Base-by-base conservation (phyloP, 2,888 invertebrate genomes). In the Chouioia cunea region DNA sequence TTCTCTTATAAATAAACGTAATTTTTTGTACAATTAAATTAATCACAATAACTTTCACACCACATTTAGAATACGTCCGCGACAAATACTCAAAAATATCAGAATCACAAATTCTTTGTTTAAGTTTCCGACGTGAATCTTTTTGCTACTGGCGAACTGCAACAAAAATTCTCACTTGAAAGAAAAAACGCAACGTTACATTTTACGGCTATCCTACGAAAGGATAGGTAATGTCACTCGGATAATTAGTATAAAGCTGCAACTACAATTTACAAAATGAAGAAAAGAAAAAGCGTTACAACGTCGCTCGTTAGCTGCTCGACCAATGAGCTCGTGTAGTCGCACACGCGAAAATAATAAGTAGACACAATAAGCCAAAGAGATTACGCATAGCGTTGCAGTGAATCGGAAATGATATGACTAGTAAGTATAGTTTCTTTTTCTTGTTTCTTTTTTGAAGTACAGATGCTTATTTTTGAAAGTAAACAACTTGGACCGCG, bases 321-420 rank as follows among this genome's bases (percentile, higher is more conserved):
- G 71, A 63, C 72, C 73, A 76, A 76, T 70, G 63, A 73, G 69
- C 60, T 65, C 64, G 72, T 74, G 73, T 60, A 64, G 16, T 58
- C 69, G 57, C 54, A 16, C 52, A 22, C 59, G 44, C 67, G 50
- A 59, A 58, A 57, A 18, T 57, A 44, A 58, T 23, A 27, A 52
- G 16, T 36, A 48, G 48, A 60, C 46, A 16, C 52, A 52, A 71
- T 65, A 65, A 65, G 59, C 65, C 56, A 20, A 66, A 52, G 47
- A 68, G 68, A 65, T 53, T 62, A 66, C 36, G 4, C 70, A 73
- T 64, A 68, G 70, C 70, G 43, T 53, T 65, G 53, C 62, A 60
- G 56, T 62, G 48, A 68, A 65, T 44, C 62, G 60, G 53, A 27
- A 65, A 72, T 70, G 72, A 36, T 36, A 72, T 74, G 74, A 74